phyloP scores from a whole-genome alignment of 2,888 invertebrate genomes.

The Volucella inanis region DNA sequence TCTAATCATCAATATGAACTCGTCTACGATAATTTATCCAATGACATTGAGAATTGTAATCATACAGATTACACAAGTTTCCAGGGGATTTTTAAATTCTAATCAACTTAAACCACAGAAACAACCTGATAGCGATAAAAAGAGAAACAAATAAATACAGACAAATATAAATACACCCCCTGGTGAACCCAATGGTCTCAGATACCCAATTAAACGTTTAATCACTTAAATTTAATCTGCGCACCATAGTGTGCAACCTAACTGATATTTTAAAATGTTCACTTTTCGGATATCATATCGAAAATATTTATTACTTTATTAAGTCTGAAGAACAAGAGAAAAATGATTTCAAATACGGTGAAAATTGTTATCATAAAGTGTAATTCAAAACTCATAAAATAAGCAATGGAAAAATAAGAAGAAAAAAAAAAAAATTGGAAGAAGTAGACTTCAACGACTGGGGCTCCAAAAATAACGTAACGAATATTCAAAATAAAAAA shows the following conservation, averaged over 20 bases:
- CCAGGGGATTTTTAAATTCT: conserved; percentile 11
- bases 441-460: conserved; percentile 6
- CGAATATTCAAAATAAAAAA: too few species aligned
- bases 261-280: conserved; percentile 1
- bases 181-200: not conserved
- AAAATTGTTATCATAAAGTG: conserved; percentile 65
- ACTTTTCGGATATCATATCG: conserved; percentile 28
- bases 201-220: conserved; percentile 40
- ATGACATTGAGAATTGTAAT: not conserved
- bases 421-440: too few species aligned
- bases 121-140: conserved; percentile 4
- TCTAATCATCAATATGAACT: not conserved
- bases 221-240: conserved; percentile 27
- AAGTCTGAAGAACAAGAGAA: conserved; percentile 27
- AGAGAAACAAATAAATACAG: not conserved
- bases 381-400: conserved; percentile 58
- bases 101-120: conserved; percentile 18
- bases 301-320: conserved; percentile 8
- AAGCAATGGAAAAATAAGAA: conserved; percentile 1
- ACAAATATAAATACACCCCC: conserved; percentile 28
- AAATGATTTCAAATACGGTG: conserved; percentile 58
- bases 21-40: not conserved
- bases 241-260: not conserved
- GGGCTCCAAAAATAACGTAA: too few species aligned
- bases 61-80: not conserved